Percentiles rank a stretch among this genome's conserved stretches.
These are phyloP conservation scores for Mirza zaza DNA, from an alignment of 2,113 vertebrate species.

Conservation along the genomic window DNA sequence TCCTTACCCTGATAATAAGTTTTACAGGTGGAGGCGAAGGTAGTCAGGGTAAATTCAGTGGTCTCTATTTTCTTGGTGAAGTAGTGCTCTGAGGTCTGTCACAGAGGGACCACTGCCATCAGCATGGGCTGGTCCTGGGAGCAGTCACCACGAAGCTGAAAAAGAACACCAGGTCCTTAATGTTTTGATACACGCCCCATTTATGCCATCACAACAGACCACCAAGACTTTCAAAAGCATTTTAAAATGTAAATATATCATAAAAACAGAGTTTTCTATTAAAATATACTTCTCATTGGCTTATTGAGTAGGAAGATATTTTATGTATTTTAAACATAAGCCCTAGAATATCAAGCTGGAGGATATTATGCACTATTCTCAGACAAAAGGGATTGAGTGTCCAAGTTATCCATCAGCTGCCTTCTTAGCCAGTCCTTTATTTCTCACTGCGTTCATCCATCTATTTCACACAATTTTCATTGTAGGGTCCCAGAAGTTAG, in stretches of 20 bases:
- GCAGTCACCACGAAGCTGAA: not conserved
- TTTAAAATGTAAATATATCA: not conserved
- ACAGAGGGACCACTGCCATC: not conserved
- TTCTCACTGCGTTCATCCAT: not conserved
- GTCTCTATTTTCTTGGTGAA: not conserved
- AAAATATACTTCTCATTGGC: not conserved
- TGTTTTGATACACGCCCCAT: not conserved
- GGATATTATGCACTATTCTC: not conserved
- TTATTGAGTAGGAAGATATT: not conserved
- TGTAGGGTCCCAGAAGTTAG: not conserved
- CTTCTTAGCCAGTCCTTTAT: not conserved
- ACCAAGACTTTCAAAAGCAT: not conserved
- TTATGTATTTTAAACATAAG: not conserved
- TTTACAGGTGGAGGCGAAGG: not conserved
- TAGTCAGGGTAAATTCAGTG: not conserved
- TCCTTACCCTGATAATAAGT: not conserved
- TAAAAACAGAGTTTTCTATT: not conserved
- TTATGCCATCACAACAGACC: not conserved
- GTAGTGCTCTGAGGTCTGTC: not conserved
- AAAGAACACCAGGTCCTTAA: not conserved
- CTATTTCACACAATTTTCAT: not conserved
- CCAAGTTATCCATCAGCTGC: not conserved
- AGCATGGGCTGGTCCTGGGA: not conserved
- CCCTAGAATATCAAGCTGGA: not conserved
- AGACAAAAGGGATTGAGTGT: not conserved